These are phyloP conservation scores for Platysternon megacephalum DNA, from an alignment of 2,113 vertebrate genomes.

Conservation along the genomic window DNA sequence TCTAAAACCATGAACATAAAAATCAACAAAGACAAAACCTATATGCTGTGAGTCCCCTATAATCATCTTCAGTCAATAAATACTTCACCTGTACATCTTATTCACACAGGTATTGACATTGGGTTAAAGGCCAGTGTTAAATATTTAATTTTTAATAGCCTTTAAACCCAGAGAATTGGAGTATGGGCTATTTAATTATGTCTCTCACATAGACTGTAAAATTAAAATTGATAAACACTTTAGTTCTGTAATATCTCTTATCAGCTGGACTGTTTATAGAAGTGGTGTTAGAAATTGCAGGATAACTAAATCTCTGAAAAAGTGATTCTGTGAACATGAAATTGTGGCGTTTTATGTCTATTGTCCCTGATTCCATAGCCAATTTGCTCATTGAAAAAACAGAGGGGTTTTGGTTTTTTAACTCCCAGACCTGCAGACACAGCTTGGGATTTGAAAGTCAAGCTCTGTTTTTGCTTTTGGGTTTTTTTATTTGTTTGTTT, in stretches of 20 bases:
- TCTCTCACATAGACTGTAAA: not conserved
- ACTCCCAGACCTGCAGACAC: not conserved
- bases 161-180: not conserved
- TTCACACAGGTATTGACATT: not conserved
- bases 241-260: not conserved
- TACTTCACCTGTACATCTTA: fast-evolving
- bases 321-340: not conserved
- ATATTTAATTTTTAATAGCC: not conserved
- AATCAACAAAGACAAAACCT: not conserved
- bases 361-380: not conserved
- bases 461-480: not conserved
- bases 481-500: not conserved
- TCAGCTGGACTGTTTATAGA: not conserved
- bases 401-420: not conserved
- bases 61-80: not conserved
- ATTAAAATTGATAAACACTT: not conserved
- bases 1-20: not conserved
- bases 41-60: not conserved
- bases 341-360: not conserved
- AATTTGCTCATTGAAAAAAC: not conserved
- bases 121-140: not conserved
- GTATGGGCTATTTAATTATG: not conserved
- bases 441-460: not conserved
- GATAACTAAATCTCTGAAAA: not conserved
- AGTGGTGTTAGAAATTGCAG: not conserved